These are phyloP conservation scores for Pemphigus obesinymphae DNA, from an alignment of 1,140 invertebrate genomes.

Conservation along the genomic window DNA sequence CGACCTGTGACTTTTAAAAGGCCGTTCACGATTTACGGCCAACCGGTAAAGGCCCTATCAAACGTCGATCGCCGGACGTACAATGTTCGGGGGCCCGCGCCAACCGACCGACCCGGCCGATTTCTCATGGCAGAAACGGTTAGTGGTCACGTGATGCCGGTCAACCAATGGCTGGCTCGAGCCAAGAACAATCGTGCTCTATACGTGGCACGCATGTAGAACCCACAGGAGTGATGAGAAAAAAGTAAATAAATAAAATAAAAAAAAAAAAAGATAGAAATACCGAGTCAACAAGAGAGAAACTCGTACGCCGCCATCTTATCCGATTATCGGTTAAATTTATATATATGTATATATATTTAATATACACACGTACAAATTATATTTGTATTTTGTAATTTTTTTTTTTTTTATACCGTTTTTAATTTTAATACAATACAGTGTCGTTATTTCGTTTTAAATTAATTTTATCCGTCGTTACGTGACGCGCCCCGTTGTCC, in stretches of 20 bases:
- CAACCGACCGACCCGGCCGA: neutral
- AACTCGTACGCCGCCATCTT: constrained; percentile 33
- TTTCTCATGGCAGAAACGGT: constrained; percentile 34
- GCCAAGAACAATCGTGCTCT: constrained; percentile 22
- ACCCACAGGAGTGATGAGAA: neutral
- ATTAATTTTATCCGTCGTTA: neutral
- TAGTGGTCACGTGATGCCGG: constrained; percentile 5
- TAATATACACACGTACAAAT: neutral
- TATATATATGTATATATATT: neutral
- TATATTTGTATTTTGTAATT: neutral
- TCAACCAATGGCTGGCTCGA: neutral
- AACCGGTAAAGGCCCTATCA: too few species aligned
- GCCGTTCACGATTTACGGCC: too few species aligned
- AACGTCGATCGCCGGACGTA: neutral
- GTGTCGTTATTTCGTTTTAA: neutral
- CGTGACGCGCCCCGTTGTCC: neutral
- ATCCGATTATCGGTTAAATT: constrained; percentile 29
- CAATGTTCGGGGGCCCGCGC: neutral
- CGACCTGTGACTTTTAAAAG: too few species aligned
- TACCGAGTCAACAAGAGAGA: constrained; percentile 16
- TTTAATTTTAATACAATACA: neutral
- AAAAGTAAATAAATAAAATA: constrained; percentile 35
- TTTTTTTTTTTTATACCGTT: neutral
- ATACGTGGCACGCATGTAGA: constrained; percentile 41
- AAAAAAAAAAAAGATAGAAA: constrained; percentile 24